These are phyloP conservation scores for Cephus sareptanus DNA, from an alignment of 2,888 invertebrate species.

Conservation along the genomic window DNA sequence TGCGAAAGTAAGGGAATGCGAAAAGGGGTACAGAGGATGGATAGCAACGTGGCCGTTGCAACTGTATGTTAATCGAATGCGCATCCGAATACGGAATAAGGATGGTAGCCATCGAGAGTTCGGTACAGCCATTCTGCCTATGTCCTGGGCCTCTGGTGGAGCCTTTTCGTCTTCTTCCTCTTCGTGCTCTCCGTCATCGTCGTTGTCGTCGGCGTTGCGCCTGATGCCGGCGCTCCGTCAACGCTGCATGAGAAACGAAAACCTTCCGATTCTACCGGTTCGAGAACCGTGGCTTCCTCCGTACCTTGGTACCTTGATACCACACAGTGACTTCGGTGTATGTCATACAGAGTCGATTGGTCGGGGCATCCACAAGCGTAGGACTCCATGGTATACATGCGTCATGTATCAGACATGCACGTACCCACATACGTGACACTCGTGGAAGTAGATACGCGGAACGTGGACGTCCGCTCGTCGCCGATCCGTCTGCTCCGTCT, in stretches of 20 bases:
- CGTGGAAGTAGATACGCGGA: slow-evolving; percentile 14
- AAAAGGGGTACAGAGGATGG: slow-evolving; percentile 48
- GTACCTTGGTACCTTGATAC: not conserved
- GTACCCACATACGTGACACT: not conserved
- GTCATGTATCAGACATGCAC: not conserved
- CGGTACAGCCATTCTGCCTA: slow-evolving; percentile 46
- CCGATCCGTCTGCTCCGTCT: slow-evolving; percentile 37
- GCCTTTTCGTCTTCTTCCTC: slow-evolving; percentile 6
- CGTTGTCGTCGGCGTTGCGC: not conserved
- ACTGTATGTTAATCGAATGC: slow-evolving; percentile 63
- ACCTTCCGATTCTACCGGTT: slow-evolving; percentile 6
- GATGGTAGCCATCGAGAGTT: slow-evolving; percentile 47
- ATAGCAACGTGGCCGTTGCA: slow-evolving; percentile 48
- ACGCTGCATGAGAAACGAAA: slow-evolving; percentile 48
- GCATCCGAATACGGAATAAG: slow-evolving; percentile 61
- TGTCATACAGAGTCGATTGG: slow-evolving; percentile 25
- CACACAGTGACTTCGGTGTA: slow-evolving; percentile 8
- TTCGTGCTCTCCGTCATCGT: not conserved
- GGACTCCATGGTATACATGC: not conserved
- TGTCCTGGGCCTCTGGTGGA: slow-evolving; percentile 13
- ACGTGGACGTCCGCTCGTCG: slow-evolving; percentile 22
- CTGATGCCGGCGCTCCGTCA: slow-evolving; percentile 23
- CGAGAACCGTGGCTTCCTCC: not conserved
- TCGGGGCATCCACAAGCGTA: not conserved
- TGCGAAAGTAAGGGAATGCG: slow-evolving; percentile 34